Evolutionary conservation across 1,140 invertebrate species (phyloP), one percentile per base, ranked within the genome.

Genomic region (Homarus americanus): DNA sequence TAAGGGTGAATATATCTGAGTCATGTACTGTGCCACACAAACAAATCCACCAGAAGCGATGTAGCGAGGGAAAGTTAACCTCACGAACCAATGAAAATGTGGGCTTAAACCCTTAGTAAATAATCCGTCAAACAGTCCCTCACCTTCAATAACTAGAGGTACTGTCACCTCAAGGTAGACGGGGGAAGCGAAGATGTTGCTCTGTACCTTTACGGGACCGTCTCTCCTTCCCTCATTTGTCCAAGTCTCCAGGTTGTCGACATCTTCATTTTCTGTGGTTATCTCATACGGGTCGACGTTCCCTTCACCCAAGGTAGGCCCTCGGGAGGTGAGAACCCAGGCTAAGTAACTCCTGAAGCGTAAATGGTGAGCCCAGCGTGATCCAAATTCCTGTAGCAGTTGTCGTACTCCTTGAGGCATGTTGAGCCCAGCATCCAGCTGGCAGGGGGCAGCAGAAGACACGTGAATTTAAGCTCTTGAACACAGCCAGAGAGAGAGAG

Each of bases 311-410:
- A 32, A 69, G 63, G 53, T 28, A 9, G 32, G 82, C 34, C 82
- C 75, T 63, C 82, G 36, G 63, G 82, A 69, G 5, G 63, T 69
- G 58, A 83, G 34, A 34, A 83, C 82, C 82, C 82, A 83, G 7
- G 63, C 32, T 63, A 83, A 34, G 82, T 40, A 83, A 2, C 82
- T 63, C 15, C 82, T 49, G 63, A 66, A 63, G 53, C 58, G 58
- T n/a, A 69, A 40, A 20, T 9, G 38, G 34, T 83, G 82, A 17
- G 82, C 63, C 20, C 53, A 20, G 36, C 34, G 15, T 17, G 82
- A 63, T 20, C 82, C 82, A n/a, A 83, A 38, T 7, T 36, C 34
- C 15, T 83, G 58, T 17, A 83, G 66, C 17, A 83, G 82, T 10
- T 38, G 20, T n/a, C 82, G 38, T 24, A 83, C 53, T 1, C 49